Percentiles rank a stretch among this genome's conserved stretches.
These are phyloP conservation scores for Ochotona princeps DNA, from an alignment of 2,113 vertebrate genomes.

Conservation along the genomic window DNA sequence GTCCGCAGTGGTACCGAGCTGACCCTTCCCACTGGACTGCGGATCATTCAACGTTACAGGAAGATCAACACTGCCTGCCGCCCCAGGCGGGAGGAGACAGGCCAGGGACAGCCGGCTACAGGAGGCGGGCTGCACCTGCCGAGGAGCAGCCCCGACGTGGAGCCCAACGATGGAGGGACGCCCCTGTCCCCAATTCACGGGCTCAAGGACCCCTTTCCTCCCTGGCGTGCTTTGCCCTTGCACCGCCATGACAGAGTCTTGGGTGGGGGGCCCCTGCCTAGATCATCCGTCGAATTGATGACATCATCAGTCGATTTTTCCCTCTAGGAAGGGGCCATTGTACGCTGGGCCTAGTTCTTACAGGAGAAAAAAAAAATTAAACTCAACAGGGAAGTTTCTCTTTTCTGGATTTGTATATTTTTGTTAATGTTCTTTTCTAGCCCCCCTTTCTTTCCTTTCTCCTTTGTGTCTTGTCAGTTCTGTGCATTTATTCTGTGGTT, in stretches of 20 bases:
- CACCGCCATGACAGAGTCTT: neutral
- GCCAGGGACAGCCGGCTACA: constrained; percentile 67
- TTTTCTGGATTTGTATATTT: constrained; percentile 78
- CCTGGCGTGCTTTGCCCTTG: constrained; percentile 8
- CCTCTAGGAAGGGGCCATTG: constrained; percentile 50
- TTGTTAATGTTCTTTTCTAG: constrained; percentile 49
- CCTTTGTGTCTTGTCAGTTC: neutral
- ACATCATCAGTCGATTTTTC: neutral
- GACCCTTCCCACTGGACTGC: constrained; percentile 64
- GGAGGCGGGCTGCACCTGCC: neutral
- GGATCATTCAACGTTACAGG: constrained; percentile 18
- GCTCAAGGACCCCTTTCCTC: constrained; percentile 26
- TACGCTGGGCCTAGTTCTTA: constrained; percentile 71
- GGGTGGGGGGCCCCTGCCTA: constrained; percentile 3
- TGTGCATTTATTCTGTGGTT: constrained; percentile 11
- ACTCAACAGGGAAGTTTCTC: constrained; percentile 80
- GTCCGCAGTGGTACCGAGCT: constrained; percentile 80
- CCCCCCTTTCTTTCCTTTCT: neutral
- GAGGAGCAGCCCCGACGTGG: no score
- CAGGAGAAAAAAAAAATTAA: constrained; percentile 73
- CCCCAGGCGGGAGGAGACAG: neutral
- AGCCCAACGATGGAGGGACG: neutral
- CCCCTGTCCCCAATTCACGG: neutral
- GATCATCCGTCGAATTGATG: neutral
- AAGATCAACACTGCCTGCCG: neutral